phyloP scores from a whole-genome alignment of 2,113 vertebrate species.

The Chaetodon auriga region DNA sequence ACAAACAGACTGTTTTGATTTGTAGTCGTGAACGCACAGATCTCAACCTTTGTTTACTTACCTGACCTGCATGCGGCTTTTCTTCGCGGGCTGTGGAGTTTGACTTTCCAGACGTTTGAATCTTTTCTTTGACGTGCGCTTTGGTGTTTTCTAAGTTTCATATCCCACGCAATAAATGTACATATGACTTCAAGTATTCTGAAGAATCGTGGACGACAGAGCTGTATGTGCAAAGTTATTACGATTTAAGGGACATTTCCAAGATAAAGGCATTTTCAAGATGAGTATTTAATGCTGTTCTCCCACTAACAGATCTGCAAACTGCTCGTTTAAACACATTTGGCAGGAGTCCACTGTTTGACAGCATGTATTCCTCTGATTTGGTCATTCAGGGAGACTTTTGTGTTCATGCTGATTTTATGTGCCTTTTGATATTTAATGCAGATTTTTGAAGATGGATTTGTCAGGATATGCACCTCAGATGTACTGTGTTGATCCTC shows the following conservation, averaged over 20 bases:
- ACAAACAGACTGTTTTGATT: conserved; percentile 21
- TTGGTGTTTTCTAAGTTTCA: conserved; percentile 63
- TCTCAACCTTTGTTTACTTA: conserved; percentile 50
- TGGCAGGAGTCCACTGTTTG: conserved; percentile 7
- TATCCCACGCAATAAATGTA: conserved; percentile 79
- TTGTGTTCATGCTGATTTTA: conserved; percentile 62
- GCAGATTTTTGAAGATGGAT: conserved; percentile 55
- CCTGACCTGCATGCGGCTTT: conserved; percentile 68
- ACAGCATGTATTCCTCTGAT: conserved; percentile 58
- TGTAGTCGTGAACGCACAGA: conserved; percentile 34
- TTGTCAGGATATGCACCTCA: conserved; percentile 45
- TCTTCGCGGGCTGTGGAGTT: conserved; percentile 42
- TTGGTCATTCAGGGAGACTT: conserved; percentile 69
- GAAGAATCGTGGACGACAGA: conserved; percentile 24
- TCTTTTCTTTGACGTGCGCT: conserved; percentile 54
- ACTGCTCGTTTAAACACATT: conserved; percentile 45
- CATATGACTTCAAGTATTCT: conserved; percentile 49
- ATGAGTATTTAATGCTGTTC: conserved; percentile 24
- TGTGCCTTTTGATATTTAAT: conserved; percentile 79
- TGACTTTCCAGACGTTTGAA: conserved; percentile 46
- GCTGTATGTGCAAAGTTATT: conserved; percentile 2
- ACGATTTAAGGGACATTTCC: not conserved
- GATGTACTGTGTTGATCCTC: conserved; percentile 68
- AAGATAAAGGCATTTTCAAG: conserved; percentile 49
- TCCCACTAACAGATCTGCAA: conserved; percentile 19